Evolutionary conservation across 2,113 vertebrate genomes (phyloP), one percentile per base, ranked within the genome.

Genomic region (Tragelaphus imberbis): DNA sequence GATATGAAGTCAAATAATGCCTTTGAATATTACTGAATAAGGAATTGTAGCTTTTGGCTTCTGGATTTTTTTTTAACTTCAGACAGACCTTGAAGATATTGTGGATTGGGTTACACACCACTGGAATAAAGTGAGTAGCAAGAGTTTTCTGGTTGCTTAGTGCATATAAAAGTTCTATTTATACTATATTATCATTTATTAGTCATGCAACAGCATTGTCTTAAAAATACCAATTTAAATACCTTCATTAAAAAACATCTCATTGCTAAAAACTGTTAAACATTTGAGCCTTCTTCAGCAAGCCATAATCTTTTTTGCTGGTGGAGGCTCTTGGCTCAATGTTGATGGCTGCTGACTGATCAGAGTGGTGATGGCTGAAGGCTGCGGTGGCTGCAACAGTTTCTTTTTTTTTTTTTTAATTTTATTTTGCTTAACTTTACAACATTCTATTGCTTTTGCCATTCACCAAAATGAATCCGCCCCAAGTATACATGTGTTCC

Each of bases 1-100:
- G 84, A 84, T 6, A 95, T 51, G 53, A 82, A 92, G 40, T 16
- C 80, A 88, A 14, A 53, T 21, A 17, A 88, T 95, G 82, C 27
- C 97, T 97, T 91, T 96, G 82, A 95, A 90, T 55, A 80, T 88
- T 84, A 82, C 9, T 86, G 65, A 92, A 94, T 94, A 10, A 84
- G 23, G 88, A 75, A 88, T 40, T 51, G 17, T 75, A 77, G 49
- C 16, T 59, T 65, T 56, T 88, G 44, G 17, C 14, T 92, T 10
- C 88, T 85, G 36, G 90, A 44, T 11, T 4, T 56, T 87, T 55
- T 87, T 49, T 80, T 53, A 58, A 79, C 53, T 56, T 53, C 30
- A n/a, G 80, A 53, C 30, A 53, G 49, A 82, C 10, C 51, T n/a
- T 53, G 51, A 53, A n/a, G 51, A 23, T n/a, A 82, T 23, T 55